Evolutionary conservation across 2,797 vertebrate genomes (phyloP).

Genomic region (Lagocephalus sceleratus): DNA sequence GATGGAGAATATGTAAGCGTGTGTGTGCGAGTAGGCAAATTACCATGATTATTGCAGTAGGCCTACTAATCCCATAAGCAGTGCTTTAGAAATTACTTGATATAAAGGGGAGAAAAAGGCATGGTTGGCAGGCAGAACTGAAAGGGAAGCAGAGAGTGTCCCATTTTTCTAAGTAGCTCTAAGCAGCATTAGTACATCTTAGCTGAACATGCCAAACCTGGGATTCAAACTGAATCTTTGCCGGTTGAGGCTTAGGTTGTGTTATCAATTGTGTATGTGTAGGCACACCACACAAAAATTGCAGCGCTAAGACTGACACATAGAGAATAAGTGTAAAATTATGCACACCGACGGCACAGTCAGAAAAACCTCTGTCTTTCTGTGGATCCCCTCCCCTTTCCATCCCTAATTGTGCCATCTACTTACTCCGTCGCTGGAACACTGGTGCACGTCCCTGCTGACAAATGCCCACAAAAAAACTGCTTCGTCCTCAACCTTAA

Average conservation of each 20-base stretch:
- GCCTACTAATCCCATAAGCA: conserved; percentile 50
- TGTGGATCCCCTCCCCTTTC: background rate
- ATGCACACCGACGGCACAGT: conserved; percentile 36
- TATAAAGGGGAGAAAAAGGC: conserved; percentile 35
- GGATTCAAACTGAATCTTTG: conserved; percentile 63
- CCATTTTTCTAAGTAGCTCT: conserved; percentile 71
- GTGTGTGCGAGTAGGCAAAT: conserved; percentile 38
- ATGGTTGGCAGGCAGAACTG: conserved; percentile 48
- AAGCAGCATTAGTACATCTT: conserved; percentile 72
- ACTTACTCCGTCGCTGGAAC: conserved; percentile 10
- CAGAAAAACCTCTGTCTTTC: conserved; percentile 38
- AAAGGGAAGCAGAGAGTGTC: conserved; percentile 53
- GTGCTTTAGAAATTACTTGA: conserved; percentile 47
- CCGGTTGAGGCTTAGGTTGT: conserved; percentile 57
- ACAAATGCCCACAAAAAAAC: conserved; percentile 33
- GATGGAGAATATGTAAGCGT: conserved; percentile 17
- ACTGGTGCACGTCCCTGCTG: conserved; percentile 37
- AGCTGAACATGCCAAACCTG: conserved; percentile 70
- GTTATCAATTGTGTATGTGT: conserved; percentile 46
- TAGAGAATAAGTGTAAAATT: conserved; percentile 43
- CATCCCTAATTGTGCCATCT: background rate
- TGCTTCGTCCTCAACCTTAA: conserved; percentile 48
- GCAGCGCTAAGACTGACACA: conserved; percentile 18
- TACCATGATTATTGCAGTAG: conserved; percentile 49
- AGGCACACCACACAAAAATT: conserved; percentile 29